phyloP scores from a whole-genome alignment of 2,797 vertebrate genomes.

The Bradypodion pumilum region DNA sequence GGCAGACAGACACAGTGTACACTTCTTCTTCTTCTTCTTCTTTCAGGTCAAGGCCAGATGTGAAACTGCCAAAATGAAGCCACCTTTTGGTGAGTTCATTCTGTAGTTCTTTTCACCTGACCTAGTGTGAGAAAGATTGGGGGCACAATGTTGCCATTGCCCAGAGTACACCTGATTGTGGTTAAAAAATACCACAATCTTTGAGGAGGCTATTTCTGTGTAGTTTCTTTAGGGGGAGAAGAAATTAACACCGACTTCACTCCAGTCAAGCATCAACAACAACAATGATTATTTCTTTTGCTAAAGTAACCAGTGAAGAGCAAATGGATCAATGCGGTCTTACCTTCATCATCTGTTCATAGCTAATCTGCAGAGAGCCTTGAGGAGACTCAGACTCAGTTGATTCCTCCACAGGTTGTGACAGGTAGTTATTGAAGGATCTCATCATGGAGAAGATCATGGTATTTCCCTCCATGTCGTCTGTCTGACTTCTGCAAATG shows the following conservation, averaged over 20 bases:
- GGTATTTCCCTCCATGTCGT: conserved; percentile 88
- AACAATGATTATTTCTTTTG: not conserved
- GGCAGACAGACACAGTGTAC: not conserved
- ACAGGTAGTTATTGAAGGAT: conserved; percentile 90
- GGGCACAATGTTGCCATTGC: too few species aligned
- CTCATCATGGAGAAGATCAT: conserved; percentile 88
- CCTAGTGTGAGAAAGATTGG: too few species aligned
- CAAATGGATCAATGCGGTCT: conserved; percentile 3
- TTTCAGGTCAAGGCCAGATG: too few species aligned
- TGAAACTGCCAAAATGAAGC: too few species aligned
- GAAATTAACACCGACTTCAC: too few species aligned
- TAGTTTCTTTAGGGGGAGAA: too few species aligned
- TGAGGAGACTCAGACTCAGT: conserved; percentile 59
- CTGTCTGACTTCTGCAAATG: conserved; percentile 66
- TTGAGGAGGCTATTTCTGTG: too few species aligned
- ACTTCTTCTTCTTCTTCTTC: too few species aligned
- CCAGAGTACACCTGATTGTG: too few species aligned
- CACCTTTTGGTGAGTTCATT: too few species aligned
- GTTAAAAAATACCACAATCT: too few species aligned
- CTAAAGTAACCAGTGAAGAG: not conserved
- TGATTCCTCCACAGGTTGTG: conserved; percentile 73
- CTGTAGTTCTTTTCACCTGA: too few species aligned
- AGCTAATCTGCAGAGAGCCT: conserved; percentile 82
- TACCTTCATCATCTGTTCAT: conserved; percentile 90
- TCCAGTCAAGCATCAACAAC: not conserved